Base-by-base conservation (phyloP, 37 sponge, comb jelly and placozoan genomes). In the Crambe crambe region DNA sequence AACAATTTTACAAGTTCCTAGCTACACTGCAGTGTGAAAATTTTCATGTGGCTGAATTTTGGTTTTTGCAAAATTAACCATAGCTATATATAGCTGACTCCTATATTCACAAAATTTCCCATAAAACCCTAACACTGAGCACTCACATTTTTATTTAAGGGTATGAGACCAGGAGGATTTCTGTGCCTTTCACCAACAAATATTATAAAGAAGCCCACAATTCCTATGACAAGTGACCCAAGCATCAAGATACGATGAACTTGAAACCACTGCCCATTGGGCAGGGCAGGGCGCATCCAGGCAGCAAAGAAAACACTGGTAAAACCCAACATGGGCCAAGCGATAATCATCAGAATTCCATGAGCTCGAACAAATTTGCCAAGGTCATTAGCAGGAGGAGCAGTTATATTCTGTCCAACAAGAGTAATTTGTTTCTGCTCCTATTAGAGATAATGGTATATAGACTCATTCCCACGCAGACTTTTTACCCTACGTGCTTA, bases 241-340 rank as follows among this genome's bases (percentile, higher is more conserved):
- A 47, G 6, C 51, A 47, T 47, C 51, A 47, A 47, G 6, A 12
- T 12, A 47, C 51, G 51, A 12, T 47, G 51, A 12, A 86, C 83
- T 72, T 83, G 83, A 69, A 91, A 91, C 91, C 91, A 91, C 58
- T 68, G 47, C 73, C 89, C 84, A 73, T 79, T 91, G 32, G 79
- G 87, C 42, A 91, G 62, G 5, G 83, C 83, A 0, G 82, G 87
- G 39, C 76, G 82, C 91, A 91, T 91, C 79, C 68, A 78, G 26
- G 83, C 70, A 74, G 87, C 83, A 73, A 91, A 86, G 84, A 91
- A 91, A 31, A 79, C 70, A n/a, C 60, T 87, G 60, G 67, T 86
- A 25, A 62, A 29, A 26, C 59, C 87, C 68, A 91, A 68, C 56
- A 86, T 32, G 0, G 74, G 78, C 78, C 80, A 91, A 2, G 91